Evolutionary conservation across 2,113 vertebrate species (phyloP).

Genomic region (Nesogale talazaci): DNA sequence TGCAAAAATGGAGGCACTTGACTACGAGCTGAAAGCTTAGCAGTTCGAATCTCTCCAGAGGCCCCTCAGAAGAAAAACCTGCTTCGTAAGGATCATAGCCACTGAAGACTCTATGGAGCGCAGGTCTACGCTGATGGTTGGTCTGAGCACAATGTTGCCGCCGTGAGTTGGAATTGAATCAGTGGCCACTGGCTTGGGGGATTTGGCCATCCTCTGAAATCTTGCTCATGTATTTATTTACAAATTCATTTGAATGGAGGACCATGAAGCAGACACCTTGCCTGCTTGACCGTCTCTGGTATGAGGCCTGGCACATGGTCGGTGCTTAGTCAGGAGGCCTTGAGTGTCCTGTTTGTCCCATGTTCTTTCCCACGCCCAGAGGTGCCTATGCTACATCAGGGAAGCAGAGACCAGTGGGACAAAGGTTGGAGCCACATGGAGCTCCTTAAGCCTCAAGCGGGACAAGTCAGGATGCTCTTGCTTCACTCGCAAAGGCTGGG

Average conservation of each 20-base stretch:
- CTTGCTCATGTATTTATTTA: no score
- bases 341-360: background rate
- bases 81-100: background rate
- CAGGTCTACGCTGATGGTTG: background rate
- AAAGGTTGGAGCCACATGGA: background rate
- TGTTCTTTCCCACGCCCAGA: background rate
- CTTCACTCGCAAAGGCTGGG: background rate
- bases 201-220: background rate
- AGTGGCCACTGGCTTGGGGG: background rate
- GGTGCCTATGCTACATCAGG: background rate
- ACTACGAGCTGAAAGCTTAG: background rate
- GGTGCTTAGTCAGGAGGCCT: background rate
- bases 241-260: background rate
- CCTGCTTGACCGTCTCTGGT: background rate
- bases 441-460: no score
- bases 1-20: background rate
- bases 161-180: background rate
- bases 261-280: background rate
- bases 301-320: background rate
- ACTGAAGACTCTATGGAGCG: background rate
- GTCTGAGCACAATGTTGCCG: background rate
- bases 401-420: background rate
- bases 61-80: background rate
- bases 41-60: background rate
- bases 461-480: background rate